These are phyloP conservation scores for Urocolius indicus DNA, from an alignment of 2,113 vertebrate genomes.

Conservation along the genomic window DNA sequence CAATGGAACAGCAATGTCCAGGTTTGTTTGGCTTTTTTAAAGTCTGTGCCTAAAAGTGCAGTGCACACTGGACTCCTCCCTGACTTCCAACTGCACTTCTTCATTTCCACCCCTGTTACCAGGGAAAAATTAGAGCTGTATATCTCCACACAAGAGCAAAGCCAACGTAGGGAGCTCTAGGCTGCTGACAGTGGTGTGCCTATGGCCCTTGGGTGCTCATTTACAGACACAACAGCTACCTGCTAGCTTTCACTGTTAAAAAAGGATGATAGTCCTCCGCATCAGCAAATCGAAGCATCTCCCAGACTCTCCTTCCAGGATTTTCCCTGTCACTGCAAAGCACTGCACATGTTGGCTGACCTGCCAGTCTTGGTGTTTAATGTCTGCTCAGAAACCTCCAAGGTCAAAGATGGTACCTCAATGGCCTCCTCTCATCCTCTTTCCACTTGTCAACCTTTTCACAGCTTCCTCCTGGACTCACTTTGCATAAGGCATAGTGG, in stretches of 20 bases:
- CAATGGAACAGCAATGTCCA: neutral
- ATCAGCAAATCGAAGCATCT: neutral
- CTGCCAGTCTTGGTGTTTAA: too few relatives aligned
- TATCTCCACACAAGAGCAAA: neutral
- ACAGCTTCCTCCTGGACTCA: neutral
- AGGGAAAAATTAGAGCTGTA: neutral
- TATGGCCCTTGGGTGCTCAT: fast-evolving
- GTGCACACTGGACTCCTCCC: fast-evolving
- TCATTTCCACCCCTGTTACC: neutral
- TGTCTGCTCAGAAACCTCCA: too few relatives aligned
- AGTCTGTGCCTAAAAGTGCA: neutral
- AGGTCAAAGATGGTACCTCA: too few relatives aligned
- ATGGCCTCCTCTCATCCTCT: neutral
- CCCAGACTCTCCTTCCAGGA: neutral
- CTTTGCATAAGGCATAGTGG: neutral
- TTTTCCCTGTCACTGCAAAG: neutral
- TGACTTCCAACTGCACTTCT: neutral
- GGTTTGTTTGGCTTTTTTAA: neutral
- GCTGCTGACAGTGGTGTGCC: neutral
- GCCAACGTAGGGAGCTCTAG: fast-evolving
- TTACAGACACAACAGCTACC: neutral
- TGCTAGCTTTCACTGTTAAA: neutral
- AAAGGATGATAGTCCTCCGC: neutral
- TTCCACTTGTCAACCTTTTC: neutral
- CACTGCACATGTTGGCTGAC: too few relatives aligned